A percentile compares a stretch with the other conserved stretches of the same genome.
Conservation (phyloP, 2,113 vertebrate species). For the Meles meles region DNA sequence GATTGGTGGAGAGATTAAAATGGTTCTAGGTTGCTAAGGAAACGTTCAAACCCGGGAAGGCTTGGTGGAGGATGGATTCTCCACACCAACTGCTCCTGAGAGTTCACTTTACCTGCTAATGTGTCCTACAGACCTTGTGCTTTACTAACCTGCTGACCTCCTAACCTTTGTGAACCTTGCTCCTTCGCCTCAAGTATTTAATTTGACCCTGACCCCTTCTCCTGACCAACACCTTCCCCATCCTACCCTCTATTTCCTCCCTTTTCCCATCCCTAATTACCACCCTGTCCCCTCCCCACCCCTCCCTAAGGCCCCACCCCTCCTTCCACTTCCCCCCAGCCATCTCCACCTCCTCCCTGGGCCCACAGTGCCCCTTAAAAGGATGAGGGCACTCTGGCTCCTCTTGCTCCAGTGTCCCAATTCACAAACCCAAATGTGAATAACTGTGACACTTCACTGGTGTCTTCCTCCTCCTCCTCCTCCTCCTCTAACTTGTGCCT, state of each 20-base stretch:
- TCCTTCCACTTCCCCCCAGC: not conserved
- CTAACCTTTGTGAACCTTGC: not conserved
- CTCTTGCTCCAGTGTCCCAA: not conserved
- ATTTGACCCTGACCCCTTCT: not conserved
- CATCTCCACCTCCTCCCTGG: not conserved
- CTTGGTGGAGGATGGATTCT: not conserved
- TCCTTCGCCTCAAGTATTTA: not conserved
- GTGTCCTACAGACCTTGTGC: not conserved
- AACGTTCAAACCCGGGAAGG: accelerated
- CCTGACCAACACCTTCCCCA: constrained; percentile 42
- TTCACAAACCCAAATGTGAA: constrained; percentile 79
- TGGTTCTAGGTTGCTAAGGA: not conserved
- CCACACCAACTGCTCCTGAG: not conserved
- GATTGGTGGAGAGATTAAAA: not conserved
- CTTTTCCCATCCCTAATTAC: constrained; percentile 49
- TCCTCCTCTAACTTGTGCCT: too few relatives aligned
- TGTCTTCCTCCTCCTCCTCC: not conserved
- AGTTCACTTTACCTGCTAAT: not conserved
- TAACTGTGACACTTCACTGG: constrained; percentile 54
- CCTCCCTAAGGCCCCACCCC: too few relatives aligned
- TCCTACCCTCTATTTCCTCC: constrained; percentile 56
- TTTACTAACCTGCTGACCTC: not conserved
- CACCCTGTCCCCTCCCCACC: not conserved
- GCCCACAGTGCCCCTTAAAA: not conserved
- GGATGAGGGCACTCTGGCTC: constrained; percentile 76